Base-by-base conservation (phyloP, 2,888 invertebrate genomes). In the Lottia scabra region DNA sequence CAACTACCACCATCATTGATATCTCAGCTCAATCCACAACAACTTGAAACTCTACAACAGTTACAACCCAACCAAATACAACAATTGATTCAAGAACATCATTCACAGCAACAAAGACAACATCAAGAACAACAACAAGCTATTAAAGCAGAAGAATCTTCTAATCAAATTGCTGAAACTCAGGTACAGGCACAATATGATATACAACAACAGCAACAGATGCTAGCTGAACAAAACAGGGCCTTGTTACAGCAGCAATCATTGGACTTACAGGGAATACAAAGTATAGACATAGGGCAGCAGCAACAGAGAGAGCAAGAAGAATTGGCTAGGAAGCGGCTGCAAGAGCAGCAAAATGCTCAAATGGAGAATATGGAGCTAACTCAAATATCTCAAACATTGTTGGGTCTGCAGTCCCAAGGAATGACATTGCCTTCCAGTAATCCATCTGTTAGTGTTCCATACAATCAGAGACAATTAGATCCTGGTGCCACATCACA, bases 11-110 rank as follows among this genome's bases (percentile, higher is more conserved):
- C 19, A n/a, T 23, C 56, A 56, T 19, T 23, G 19, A 19, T 13
- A 8, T 56, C 56, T 23, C 72, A 72, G 23, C 83, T 43, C 63
- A 76, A 71, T 83, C 87, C 87, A 81, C 90, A 73, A 43, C 73
- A 73, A 44, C 70, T 62, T 8, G 56, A 56, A 23, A 56, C 12
- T 10, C 75, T 78, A 23, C 78, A 78, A 46, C 85, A 82, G 65
- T 77, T 84, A 13, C 82, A 82, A 75, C 78, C 80, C 19, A 68
- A 73, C 23, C 77, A 77, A 62, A 74, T 82, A 15, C 80, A 79
- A 23, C 80, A 80, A 45, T 78, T 78, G 63, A 75, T 77, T 12
- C 83, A 82, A 43, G 80, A 81, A n/a, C 77, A 78, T 30, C 75
- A 75, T 27, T 74, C 75, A 27, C 78, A 74, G 65, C 72, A 68